A percentile compares a stretch with the other conserved stretches of the same genome.
Conservation (phyloP, 2,113 vertebrate genomes). For the Cyphomyrus discorhynchus region DNA sequence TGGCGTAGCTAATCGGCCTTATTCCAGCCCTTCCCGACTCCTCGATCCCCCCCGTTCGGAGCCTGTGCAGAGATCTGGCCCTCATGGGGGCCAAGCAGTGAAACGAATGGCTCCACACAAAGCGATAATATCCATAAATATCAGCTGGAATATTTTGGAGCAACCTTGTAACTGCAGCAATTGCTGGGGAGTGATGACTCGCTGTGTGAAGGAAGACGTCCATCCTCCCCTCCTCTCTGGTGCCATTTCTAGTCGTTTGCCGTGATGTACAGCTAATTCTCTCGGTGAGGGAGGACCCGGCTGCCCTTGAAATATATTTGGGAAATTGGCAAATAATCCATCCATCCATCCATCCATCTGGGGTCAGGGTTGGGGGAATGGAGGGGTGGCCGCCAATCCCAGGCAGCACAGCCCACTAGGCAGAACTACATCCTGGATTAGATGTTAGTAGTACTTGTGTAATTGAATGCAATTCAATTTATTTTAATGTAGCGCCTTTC, state of each 20-base stretch:
- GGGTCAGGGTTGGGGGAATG: background rate
- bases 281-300: background rate
- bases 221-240: background rate
- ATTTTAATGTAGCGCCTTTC: background rate
- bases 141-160: background rate
- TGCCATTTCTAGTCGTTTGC: background rate
- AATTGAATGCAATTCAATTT: background rate
- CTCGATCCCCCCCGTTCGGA: background rate
- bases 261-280: background rate
- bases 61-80: background rate
- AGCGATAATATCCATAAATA: background rate
- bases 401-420: background rate
- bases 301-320: background rate
- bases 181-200: slow-evolving; percentile 7
- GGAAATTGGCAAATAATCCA: background rate
- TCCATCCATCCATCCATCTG: background rate
- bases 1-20: background rate
- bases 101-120: background rate
- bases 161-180: background rate
- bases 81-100: background rate
- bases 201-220: background rate
- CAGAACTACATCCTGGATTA: background rate
- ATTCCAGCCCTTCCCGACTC: background rate
- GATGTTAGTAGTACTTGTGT: background rate
- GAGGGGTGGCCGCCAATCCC: background rate